phyloP scores from a whole-genome alignment of 2,888 invertebrate genomes.

The Calameuta filiformis region DNA sequence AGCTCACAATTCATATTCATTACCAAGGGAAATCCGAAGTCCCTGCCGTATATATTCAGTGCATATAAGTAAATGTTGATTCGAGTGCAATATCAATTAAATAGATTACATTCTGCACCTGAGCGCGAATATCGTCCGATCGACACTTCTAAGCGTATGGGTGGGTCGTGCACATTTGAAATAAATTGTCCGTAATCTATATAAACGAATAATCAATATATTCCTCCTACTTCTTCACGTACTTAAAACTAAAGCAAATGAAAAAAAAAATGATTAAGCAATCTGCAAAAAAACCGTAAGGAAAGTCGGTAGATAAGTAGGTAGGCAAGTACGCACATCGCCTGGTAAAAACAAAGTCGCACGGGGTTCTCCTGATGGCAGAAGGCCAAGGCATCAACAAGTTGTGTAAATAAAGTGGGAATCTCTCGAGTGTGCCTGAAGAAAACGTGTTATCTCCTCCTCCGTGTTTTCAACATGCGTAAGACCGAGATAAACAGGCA shows the following conservation, averaged over 20 bases:
- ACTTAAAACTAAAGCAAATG: neutral
- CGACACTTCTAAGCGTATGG: neutral
- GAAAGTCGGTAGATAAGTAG: neutral
- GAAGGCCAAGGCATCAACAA: slow-evolving; percentile 14
- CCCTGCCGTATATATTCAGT: neutral
- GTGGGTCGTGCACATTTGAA: neutral
- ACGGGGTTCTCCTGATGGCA: slow-evolving; percentile 8
- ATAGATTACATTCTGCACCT: neutral
- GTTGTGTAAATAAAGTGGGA: slow-evolving; percentile 13
- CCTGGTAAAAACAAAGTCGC: neutral
- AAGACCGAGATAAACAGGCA: neutral
- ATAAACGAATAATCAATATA: neutral
- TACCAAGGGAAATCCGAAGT: neutral
- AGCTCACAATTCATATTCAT: neutral
- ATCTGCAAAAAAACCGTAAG: neutral
- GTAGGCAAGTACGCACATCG: neutral
- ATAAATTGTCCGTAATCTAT: neutral
- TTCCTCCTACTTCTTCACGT: neutral
- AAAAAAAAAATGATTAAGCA: neutral
- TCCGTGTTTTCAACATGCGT: neutral
- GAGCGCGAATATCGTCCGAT: neutral
- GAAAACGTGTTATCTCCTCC: neutral
- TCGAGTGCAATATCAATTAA: neutral
- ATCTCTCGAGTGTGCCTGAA: neutral
- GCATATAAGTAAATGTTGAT: neutral